These are phyloP conservation scores for Tetragnatha versicolor DNA, from an alignment of 1,140 invertebrate species.

Conservation along the genomic window DNA sequence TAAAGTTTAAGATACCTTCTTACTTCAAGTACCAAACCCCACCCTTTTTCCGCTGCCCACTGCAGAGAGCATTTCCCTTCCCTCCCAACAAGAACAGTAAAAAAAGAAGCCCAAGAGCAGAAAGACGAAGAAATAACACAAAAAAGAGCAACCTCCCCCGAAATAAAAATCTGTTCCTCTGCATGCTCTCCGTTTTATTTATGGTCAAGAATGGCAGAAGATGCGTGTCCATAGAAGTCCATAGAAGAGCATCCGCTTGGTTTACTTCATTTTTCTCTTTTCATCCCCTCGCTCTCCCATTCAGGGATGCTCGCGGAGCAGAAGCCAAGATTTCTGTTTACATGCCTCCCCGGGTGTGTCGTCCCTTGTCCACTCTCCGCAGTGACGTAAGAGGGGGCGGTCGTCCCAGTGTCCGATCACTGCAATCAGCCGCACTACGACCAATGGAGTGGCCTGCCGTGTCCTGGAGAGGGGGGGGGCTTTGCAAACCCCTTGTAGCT, in stretches of 20 bases:
- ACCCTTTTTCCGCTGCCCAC: background rate
- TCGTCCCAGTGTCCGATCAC: slow-evolving; percentile 46
- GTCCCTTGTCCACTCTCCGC: slow-evolving; percentile 48
- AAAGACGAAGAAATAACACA: background rate
- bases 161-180: slow-evolving; percentile 42
- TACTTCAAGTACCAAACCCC: too few relatives aligned
- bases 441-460: slow-evolving; percentile 50
- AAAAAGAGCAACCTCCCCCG: background rate
- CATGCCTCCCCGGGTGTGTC: slow-evolving; percentile 52
- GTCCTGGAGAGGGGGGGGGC: background rate
- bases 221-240: slow-evolving; percentile 42
- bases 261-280: slow-evolving; percentile 50
- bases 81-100: background rate
- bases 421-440: slow-evolving; percentile 51
- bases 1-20: too few relatives aligned
- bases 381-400: slow-evolving; percentile 49
- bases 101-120: background rate
- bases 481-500: background rate
- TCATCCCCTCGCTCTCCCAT: slow-evolving; percentile 22
- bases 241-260: slow-evolving; percentile 45
- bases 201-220: slow-evolving; percentile 26
- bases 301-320: slow-evolving; percentile 40
- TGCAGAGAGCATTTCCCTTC: background rate
- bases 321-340: slow-evolving; percentile 55
- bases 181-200: slow-evolving; percentile 40